Base-by-base conservation (phyloP, 1,140 invertebrate genomes). In the Zaprionus ghesquierei region DNA sequence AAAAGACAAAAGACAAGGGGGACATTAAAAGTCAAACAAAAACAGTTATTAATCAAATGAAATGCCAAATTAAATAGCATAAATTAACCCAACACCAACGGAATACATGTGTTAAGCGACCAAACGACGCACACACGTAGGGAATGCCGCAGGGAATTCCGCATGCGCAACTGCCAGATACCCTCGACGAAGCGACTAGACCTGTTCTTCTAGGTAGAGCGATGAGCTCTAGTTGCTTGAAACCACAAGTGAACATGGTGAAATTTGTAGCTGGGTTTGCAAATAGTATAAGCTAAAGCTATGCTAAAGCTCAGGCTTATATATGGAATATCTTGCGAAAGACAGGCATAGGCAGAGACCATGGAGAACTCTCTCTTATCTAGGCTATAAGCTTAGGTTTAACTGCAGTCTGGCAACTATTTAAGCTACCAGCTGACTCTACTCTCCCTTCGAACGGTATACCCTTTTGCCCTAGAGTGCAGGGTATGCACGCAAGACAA, bases 31-130 rank as follows among this genome's bases (percentile, higher is more conserved):
- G 23, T 44, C 12, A 49, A 27, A 69, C 49, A 66, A 64, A 46
- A 75, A 60, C 35, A 61, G 81, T 62, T 85, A 84, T 86, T 82
- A 77, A 87, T 87, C 82, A 87, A 86, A 70, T 71, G 59, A 53
- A 68, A 77, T 80, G 81, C 70, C 77, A 69, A 72, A 85, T 78
- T 78, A 68, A 79, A 86, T 59, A 63, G 62, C 70, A 86, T 81
- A 79, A 79, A 87, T 89, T 74, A 82, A 89, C 68, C 70, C 41
- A 68, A 49, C 35, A 63, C 50, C 22, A n/a, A 63, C 23, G 38
- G 60, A 62, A 78, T 66, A 81, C 85, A 86, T 70, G 65, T 44
- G 69, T 61, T 64, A 33, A 44, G 64, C 29, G 58, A 41, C 61
- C 2, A 18, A 44, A n/a, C n/a, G n/a, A n/a, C n/a, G n/a, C n/a